Evolutionary conservation across 2,888 invertebrate genomes (phyloP), one percentile per base, ranked within the genome.

Genomic region (Nemotelus nigrinus): DNA sequence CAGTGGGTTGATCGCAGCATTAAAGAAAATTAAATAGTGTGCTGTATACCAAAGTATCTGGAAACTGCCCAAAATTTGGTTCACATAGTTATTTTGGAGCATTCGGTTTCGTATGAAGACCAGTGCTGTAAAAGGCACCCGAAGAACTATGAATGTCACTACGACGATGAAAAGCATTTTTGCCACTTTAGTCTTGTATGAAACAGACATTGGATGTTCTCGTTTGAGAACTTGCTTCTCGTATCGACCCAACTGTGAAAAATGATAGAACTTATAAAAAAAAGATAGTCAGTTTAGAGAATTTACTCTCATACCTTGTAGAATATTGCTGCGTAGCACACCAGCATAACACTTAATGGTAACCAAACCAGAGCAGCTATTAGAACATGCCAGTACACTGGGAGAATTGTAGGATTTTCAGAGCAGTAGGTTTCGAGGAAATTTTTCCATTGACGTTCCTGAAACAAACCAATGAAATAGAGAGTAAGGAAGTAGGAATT

Each of bases 331-430:
- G 92, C 89, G 82, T 93, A 93, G 81, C 92, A 92, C n/a, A 93
- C 85, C 0, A 92, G 86, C 93, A 95, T 94, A 0, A 93, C 88
- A 0, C 90, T 88, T 44, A 95, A 86, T 0, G 96, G 96, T 39
- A 94, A 84, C 92, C 95, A 95, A 1, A 95, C 94, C 41, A 95
- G 86, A 4, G 94, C 89, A 0, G 92, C 90, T 41, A 94, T 89
- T 3, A 94, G 89, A 45, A 94, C 91, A 81, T 94, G 92, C 93
- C 95, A 96, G 83, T 95, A 96, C 53, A 92, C 89, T 65, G 91
- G 90, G 76, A 92, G 85, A 10, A 93, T 85, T 1, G 88, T 82
- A 0, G 89, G 85, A 80, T 93, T 90, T 86, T 96, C 95, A 0
- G 89, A 90, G 83, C 96, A 96, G 84, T 90, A 95, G 48, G 89